phyloP scores from a whole-genome alignment of 2,888 invertebrate species.

The Acrobasis suavella region DNA sequence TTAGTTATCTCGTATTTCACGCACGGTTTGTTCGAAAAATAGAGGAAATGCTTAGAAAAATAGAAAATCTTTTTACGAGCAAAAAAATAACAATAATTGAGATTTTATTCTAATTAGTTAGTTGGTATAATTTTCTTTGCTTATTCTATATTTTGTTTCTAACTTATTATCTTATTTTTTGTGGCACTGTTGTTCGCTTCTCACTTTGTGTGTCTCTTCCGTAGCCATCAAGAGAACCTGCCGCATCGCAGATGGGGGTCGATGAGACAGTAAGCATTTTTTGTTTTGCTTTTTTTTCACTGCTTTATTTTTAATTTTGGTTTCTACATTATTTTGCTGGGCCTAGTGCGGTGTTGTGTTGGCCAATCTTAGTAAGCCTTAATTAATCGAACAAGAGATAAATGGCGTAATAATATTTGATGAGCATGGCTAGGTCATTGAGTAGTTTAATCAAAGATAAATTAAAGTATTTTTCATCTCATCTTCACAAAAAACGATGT shows the following conservation, averaged over 20 bases:
- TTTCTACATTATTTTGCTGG: neutral
- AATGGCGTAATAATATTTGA: too few relatives aligned
- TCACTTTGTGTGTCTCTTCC: conserved; percentile 61
- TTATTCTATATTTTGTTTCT: conserved; percentile 32
- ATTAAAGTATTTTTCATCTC: too few relatives aligned
- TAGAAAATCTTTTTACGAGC: too few relatives aligned
- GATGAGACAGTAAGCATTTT: conserved; percentile 79
- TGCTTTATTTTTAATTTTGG: neutral
- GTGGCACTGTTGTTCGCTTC: conserved; percentile 53
- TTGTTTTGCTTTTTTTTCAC: conserved; percentile 35
- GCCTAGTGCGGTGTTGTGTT: too few relatives aligned
- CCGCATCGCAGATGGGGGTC: conserved; percentile 81
- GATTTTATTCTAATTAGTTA: neutral
- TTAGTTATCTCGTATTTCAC: too few relatives aligned
- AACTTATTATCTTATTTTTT: conserved; percentile 38
- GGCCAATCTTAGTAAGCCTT: too few relatives aligned
- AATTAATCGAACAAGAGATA: too few relatives aligned
- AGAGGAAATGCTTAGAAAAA: too few relatives aligned
- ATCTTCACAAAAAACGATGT: too few relatives aligned
- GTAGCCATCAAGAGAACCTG: conserved; percentile 79
- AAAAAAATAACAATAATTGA: neutral
- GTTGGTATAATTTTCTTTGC: conserved; percentile 21
- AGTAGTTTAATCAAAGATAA: too few relatives aligned
- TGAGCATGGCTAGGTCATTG: too few relatives aligned
- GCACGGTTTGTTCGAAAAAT: too few relatives aligned